These are phyloP conservation scores for Amphiprion percula DNA, from an alignment of 2,113 vertebrate species.

Conservation along the genomic window DNA sequence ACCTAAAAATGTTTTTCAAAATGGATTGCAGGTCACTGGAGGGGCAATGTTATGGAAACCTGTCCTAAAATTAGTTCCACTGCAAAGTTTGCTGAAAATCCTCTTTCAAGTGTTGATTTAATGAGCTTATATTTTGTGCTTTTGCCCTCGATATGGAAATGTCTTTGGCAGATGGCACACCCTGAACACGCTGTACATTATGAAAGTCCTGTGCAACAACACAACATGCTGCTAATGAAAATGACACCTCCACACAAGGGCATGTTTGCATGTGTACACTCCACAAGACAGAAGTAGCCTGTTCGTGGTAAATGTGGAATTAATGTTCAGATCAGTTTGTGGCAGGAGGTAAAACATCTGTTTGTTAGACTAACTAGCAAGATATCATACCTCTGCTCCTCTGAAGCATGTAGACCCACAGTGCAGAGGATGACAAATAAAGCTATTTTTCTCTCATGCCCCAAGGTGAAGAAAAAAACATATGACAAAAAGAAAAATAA, in stretches of 20 bases:
- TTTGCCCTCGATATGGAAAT: slow-evolving; percentile 28
- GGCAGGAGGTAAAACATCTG: slow-evolving; percentile 34
- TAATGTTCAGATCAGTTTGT: slow-evolving; percentile 37
- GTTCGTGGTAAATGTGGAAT: slow-evolving; percentile 35
- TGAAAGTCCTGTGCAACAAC: not conserved
- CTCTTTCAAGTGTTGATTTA: slow-evolving; percentile 47
- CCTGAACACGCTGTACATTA: slow-evolving; percentile 2
- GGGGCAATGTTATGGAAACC: slow-evolving; percentile 40
- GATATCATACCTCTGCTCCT: not conserved
- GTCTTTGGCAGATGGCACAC: slow-evolving; percentile 36
- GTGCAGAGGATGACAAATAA: not conserved
- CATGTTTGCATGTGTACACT: slow-evolving; percentile 8
- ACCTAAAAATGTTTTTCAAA: slow-evolving; percentile 18
- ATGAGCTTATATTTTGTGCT: slow-evolving; percentile 50
- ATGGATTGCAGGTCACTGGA: slow-evolving; percentile 21
- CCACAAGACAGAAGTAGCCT: slow-evolving; percentile 8
- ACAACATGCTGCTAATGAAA: not conserved
- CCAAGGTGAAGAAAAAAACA: too few species aligned
- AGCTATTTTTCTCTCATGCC: not conserved
- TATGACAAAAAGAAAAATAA: not conserved
- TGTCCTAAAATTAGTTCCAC: slow-evolving; percentile 36
- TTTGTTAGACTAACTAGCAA: slow-evolving; percentile 4
- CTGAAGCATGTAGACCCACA: slow-evolving; percentile 21
- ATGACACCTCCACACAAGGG: not conserved
- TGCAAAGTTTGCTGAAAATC: slow-evolving; percentile 32